Conservation (phyloP, 2,888 invertebrate genomes). For the Agrochola lota region DNA sequence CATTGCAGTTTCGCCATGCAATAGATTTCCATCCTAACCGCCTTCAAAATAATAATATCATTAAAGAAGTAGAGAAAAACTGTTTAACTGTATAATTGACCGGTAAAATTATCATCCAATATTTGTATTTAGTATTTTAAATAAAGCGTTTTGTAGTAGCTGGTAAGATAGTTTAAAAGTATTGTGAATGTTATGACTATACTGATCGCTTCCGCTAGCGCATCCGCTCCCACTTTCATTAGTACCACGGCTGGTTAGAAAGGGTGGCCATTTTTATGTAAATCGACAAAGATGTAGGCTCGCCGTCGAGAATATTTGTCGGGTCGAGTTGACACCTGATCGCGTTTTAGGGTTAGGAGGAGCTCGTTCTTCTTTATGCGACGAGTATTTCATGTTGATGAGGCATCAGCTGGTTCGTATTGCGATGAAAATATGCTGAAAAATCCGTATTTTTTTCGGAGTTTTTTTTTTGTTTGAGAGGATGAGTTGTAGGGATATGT, state of each 20-base stretch:
- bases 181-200: neutral
- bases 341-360: conserved; percentile 56
- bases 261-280: conserved; percentile 69
- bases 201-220: neutral
- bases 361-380: conserved; percentile 42
- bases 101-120: neutral
- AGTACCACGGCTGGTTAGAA: conserved; percentile 35
- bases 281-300: conserved; percentile 63
- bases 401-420: conserved; percentile 43
- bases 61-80: neutral
- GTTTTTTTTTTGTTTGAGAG: neutral
- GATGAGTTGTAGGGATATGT: conserved; percentile 1
- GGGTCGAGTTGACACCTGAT: conserved; percentile 65
- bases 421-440: conserved; percentile 38
- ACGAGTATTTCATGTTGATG: conserved; percentile 61
- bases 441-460: neutral
- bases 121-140: neutral
- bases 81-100: neutral
- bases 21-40: neutral
- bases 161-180: neutral
- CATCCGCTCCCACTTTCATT: neutral
- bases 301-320: conserved; percentile 53
- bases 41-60: neutral
- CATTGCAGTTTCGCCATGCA: neutral
- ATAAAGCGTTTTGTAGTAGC: neutral